Evolutionary conservation across 2,888 invertebrate genomes (phyloP).

Genomic region (Amorpha juglandis): DNA sequence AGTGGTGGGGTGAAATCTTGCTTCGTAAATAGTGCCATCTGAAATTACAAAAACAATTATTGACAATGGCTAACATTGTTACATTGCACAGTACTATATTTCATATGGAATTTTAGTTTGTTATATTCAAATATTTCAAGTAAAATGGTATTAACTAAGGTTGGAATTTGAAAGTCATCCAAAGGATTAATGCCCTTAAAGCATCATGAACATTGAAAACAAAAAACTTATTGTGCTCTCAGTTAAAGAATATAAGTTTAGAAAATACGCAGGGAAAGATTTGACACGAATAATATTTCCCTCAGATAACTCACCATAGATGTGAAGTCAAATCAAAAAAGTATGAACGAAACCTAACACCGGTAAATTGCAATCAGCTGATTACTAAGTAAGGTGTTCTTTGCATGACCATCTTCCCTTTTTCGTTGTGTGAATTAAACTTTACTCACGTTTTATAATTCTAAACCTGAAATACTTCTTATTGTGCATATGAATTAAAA

Average conservation of each 20-base stretch:
- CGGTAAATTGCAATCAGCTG: slow-evolving; percentile 13
- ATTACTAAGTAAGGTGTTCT: background rate
- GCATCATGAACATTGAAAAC: background rate
- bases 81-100: background rate
- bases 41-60: slow-evolving; percentile 36
- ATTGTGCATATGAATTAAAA: too few relatives aligned
- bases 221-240: background rate
- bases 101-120: too few relatives aligned
- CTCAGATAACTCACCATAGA: background rate
- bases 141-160: background rate
- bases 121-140: background rate
- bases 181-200: background rate
- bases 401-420: background rate
- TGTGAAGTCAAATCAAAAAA: background rate
- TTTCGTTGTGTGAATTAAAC: background rate
- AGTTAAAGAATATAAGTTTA: background rate
- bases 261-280: background rate
- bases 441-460: slow-evolving; percentile 1
- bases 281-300: too few relatives aligned
- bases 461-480: background rate
- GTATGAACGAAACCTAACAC: slow-evolving; percentile 3
- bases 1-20: slow-evolving; percentile 72
- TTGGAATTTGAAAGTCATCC: background rate
- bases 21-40: slow-evolving; percentile 77
- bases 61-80: background rate